phyloP scores from a whole-genome alignment of 2,797 vertebrate species.

The Anguilla marmorata region DNA sequence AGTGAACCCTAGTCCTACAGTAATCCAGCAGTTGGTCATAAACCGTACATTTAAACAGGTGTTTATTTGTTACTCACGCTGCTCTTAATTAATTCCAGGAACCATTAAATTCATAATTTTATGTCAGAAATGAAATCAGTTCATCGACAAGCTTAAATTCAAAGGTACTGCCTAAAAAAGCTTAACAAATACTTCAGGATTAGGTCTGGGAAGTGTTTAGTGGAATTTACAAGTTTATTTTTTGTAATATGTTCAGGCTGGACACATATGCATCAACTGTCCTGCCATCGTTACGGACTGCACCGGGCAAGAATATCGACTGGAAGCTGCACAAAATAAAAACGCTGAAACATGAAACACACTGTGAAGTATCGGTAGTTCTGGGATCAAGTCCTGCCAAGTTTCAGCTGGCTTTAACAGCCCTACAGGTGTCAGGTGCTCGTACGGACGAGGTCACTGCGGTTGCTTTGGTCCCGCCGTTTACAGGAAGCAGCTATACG shows the following conservation, averaged over 20 bases:
- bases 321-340: constrained; percentile 15
- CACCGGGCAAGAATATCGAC: not conserved
- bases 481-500: constrained; percentile 7
- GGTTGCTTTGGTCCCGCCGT: not conserved
- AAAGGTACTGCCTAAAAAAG: not conserved
- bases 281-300: not conserved
- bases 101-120: not conserved
- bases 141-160: not conserved
- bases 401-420: not conserved
- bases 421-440: constrained; percentile 6
- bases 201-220: not conserved
- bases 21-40: not conserved
- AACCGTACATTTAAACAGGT: not conserved
- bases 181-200: not conserved
- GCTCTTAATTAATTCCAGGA: not conserved
- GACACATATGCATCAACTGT: not conserved
- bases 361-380: not conserved
- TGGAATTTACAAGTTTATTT: not conserved
- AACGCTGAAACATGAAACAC: not conserved
- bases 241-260: not conserved
- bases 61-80: not conserved
- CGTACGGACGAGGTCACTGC: not conserved
- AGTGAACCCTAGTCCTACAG: not conserved
- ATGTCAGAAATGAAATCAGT: not conserved
- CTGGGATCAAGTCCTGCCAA: not conserved